A percentile compares a stretch with the other conserved stretches of the same genome.
phyloP scores from a whole-genome alignment of 1,140 invertebrate genomes.

The Bombus polaris region DNA sequence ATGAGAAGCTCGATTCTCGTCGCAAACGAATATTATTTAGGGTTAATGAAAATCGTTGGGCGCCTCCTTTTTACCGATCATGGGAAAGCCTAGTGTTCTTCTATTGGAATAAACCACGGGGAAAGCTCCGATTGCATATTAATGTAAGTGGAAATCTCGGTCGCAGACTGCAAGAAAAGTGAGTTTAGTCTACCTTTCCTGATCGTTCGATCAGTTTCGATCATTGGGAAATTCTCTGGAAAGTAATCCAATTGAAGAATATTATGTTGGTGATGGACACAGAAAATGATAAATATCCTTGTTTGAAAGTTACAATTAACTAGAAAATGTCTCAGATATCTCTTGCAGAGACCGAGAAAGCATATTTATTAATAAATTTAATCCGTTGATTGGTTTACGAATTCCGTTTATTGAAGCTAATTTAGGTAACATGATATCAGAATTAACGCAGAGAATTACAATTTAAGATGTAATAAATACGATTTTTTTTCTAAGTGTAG shows the following conservation, averaged over 20 bases:
- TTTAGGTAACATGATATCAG: background rate
- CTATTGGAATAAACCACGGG: constrained; percentile 4
- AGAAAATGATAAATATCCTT: background rate
- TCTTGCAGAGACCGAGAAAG: background rate
- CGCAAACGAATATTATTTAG: background rate
- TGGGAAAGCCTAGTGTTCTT: background rate
- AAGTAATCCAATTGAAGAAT: constrained; percentile 11
- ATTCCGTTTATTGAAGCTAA: background rate
- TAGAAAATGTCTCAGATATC: background rate
- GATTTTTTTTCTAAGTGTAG: too few species aligned
- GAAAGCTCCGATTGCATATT: constrained; percentile 50
- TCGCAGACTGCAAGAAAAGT: constrained; percentile 8
- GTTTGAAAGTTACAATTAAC: background rate
- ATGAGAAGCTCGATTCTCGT: background rate
- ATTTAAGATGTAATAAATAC: too few species aligned
- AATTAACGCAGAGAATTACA: background rate
- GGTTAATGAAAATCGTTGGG: constrained; percentile 1
- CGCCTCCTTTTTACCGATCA: background rate
- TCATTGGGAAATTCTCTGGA: constrained; percentile 38
- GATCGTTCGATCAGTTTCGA: background rate
- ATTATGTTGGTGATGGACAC: too few species aligned
- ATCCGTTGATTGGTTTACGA: background rate
- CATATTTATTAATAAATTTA: background rate
- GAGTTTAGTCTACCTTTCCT: constrained; percentile 31
- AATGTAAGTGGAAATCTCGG: constrained; percentile 57